phyloP scores from a whole-genome alignment of 53 echinoderm and acorn worm genomes.

The Arbacia lixula region DNA sequence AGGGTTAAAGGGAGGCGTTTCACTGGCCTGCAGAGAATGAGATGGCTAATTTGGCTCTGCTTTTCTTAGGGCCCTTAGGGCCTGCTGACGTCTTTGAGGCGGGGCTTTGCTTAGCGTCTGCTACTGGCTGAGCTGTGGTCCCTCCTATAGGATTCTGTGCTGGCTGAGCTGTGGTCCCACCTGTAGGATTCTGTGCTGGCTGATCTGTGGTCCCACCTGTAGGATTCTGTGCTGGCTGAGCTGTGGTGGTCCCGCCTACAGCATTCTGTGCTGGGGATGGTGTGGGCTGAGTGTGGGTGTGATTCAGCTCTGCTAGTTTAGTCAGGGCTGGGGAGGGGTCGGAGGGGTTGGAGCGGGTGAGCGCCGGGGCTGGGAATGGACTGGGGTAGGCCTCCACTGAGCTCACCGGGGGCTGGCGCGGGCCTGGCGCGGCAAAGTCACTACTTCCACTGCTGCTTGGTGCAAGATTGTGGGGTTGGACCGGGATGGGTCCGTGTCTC shows the following conservation, averaged over 20 bases:
- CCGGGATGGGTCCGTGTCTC: neutral
- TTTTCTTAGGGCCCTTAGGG: neutral
- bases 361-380: neutral
- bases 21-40: slow-evolving; percentile 17
- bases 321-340: too few relatives aligned
- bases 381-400: too few relatives aligned
- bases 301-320: too few relatives aligned
- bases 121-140: too few relatives aligned
- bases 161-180: too few relatives aligned
- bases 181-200: neutral
- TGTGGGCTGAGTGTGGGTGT: too few relatives aligned
- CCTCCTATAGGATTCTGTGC: neutral
- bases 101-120: neutral
- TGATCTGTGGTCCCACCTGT: neutral
- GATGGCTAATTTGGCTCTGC: slow-evolving; percentile 27
- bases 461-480: neutral
- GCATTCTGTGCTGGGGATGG: neutral
- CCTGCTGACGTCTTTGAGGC: neutral
- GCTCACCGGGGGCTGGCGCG: neutral
- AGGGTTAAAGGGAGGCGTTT: too few relatives aligned
- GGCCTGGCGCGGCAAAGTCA: neutral
- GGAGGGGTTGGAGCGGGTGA: too few relatives aligned
- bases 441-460: neutral
- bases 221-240: neutral
- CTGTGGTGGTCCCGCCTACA: neutral